Evolutionary conservation across 2,113 vertebrate species (phyloP).

Genomic region (Toxostoma redivivum): DNA sequence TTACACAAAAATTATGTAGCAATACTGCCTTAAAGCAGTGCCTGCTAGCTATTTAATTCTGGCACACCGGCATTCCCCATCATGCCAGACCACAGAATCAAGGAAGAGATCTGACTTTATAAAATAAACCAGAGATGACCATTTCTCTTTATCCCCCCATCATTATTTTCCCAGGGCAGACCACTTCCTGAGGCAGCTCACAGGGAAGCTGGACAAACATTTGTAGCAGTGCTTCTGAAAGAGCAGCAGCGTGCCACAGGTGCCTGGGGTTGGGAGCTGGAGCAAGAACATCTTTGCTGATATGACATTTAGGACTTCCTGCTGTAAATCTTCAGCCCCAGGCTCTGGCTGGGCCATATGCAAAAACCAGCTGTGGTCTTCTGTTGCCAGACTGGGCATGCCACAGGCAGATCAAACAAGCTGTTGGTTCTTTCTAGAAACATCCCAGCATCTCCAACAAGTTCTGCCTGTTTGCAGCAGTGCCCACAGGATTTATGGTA

Average conservation of each 20-base stretch:
- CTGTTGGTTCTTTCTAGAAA: neutral
- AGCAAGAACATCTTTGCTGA: neutral
- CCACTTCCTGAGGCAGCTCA: neutral
- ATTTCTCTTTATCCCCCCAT: neutral
- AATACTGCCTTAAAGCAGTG: neutral
- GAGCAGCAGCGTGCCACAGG: neutral
- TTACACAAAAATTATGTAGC: neutral
- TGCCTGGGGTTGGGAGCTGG: neutral
- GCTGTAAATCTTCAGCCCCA: neutral
- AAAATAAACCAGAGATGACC: neutral
- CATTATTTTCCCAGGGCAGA: neutral
- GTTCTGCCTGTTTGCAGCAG: neutral
- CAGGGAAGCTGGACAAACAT: neutral
- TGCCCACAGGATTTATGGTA: neutral
- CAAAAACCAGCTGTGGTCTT: neutral
- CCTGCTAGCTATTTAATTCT: neutral
- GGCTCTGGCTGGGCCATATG: neutral
- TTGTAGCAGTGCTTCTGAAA: neutral
- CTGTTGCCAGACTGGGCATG: neutral
- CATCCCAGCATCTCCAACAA: neutral
- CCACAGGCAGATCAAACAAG: neutral
- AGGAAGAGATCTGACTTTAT: neutral
- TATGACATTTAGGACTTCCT: neutral
- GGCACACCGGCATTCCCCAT: neutral
- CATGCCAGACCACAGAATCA: neutral